phyloP scores from a whole-genome alignment of 2,797 vertebrate species.

The Passerculus sandwichensis region DNA sequence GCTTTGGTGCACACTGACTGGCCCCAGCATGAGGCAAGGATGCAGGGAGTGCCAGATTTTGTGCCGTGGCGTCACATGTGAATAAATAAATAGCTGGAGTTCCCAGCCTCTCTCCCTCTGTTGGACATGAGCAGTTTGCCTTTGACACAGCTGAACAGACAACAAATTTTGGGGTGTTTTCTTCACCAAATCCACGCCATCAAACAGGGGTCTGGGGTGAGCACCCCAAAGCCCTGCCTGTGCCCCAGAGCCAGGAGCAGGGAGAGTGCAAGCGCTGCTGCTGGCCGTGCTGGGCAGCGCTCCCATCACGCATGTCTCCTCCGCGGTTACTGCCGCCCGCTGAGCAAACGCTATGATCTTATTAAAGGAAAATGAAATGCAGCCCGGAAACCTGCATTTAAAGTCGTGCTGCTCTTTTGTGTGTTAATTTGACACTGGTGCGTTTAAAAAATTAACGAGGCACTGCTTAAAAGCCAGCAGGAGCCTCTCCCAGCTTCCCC shows the following conservation, averaged over 20 bases:
- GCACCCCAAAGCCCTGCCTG: background rate
- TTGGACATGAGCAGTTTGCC: background rate
- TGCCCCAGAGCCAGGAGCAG: background rate
- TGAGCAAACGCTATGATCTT: conserved; percentile 57
- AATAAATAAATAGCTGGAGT: conserved; percentile 30
- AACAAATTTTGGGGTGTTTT: background rate
- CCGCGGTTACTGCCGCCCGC: background rate
- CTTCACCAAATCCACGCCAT: background rate
- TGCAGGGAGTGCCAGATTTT: conserved; percentile 15
- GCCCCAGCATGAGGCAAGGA: background rate
- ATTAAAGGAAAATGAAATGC: conserved; percentile 57
- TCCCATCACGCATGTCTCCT: conserved; percentile 16
- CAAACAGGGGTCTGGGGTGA: accelerated
- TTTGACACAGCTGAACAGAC: background rate
- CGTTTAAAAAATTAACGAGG: conserved; percentile 67
- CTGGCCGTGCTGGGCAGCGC: background rate
- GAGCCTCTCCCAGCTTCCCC: conserved; percentile 61
- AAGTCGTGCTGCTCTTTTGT: conserved; percentile 54
- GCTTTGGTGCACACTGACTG: background rate
- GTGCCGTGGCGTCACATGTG: background rate
- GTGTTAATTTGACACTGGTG: conserved; percentile 61
- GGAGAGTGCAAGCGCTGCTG: background rate
- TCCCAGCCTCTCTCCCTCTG: background rate
- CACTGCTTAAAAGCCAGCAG: conserved; percentile 53
- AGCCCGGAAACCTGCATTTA: conserved; percentile 51